Evolutionary conservation across 2,113 vertebrate species (phyloP), one percentile per base, ranked within the genome.

Genomic region (Pollachius pollachius): DNA sequence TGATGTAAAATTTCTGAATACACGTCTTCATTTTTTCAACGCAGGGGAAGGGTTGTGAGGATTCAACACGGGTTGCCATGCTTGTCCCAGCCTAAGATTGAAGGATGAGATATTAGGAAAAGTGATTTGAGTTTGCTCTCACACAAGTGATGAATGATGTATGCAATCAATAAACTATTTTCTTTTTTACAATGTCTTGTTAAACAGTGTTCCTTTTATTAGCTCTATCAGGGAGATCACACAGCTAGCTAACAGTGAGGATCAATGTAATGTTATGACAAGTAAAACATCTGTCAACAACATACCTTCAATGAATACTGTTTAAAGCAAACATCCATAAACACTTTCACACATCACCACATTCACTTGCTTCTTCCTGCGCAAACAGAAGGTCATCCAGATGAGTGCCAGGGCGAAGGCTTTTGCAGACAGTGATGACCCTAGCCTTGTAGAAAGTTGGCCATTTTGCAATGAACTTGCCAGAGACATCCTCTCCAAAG

Each of bases 371-470:
- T 60, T 63, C 67, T 60, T 57, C 15, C 16, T 6, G 15, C 16
- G 57, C 57, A n/a, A n/a, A 59, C n/a, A 72, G 63, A 15, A 73
- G 66, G 30, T 62, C 58, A 17, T 78, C 64, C 65, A 77, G 13
- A 63, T 77, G 63, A n/a, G 52, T 23, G 52, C 62, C 48, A 59
- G 57, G 21, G 23, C 37, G 52, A 7, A 73, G 63, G 23, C 37
- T 58, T 34, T 64, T 73, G 25, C 58, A 69, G 60, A 68, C 67
- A 15, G 64, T 15, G 15, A 73, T 74, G 18, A 77, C 25, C 48
- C 71, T 70, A 8, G 68, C 65, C 52, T 77, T 81, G 75, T 65
- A 81, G 56, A 74, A 74, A 0, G 75, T 81, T 81, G 71, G 19
- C 65, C 34, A 62, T 34, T 75, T 63, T 75, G 18, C 5, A 13